A percentile compares a stretch with the other conserved stretches of the same genome.
Conservation (phyloP, 2,888 invertebrate genomes). For the Rhingia campestris region DNA sequence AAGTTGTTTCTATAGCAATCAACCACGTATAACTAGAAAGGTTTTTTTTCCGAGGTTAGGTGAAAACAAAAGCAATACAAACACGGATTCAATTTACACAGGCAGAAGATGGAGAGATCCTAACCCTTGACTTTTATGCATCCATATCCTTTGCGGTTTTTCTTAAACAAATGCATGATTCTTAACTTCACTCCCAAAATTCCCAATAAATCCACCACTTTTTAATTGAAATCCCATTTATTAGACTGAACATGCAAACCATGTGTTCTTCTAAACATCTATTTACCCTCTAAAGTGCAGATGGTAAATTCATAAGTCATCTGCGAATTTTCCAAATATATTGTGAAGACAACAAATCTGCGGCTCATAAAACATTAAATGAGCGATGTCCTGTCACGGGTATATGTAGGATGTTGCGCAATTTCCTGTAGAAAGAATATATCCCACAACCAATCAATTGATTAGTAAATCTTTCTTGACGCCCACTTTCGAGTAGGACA, state of each 20-base stretch:
- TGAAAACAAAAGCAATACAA: too few species aligned
- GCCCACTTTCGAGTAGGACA: background rate
- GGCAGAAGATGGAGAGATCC: too few species aligned
- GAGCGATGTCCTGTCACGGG: slow-evolving; percentile 41
- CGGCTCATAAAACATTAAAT: slow-evolving; percentile 23
- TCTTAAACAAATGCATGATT: too few species aligned
- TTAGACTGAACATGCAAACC: slow-evolving; percentile 30
- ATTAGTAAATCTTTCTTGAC: background rate
- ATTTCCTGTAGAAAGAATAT: slow-evolving; percentile 7
- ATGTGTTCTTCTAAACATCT: slow-evolving; percentile 22
- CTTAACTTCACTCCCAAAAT: too few species aligned
- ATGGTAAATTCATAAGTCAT: slow-evolving; percentile 1
- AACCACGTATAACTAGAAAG: too few species aligned
- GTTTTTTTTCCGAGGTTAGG: too few species aligned
- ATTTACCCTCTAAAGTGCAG: slow-evolving; percentile 25
- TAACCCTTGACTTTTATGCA: too few species aligned
- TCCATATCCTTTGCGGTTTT: too few species aligned
- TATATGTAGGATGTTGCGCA: slow-evolving; percentile 29
- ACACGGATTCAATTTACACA: too few species aligned
- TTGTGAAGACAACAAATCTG: background rate
- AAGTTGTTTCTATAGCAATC: too few species aligned
- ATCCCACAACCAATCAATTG: slow-evolving; percentile 1
- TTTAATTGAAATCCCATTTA: slow-evolving; percentile 28
- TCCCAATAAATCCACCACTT: too few species aligned
- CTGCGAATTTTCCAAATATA: background rate